Evolutionary conservation across 2,113 vertebrate genomes (phyloP), one percentile per base, ranked within the genome.

Genomic region (Odobenus rosmarus): DNA sequence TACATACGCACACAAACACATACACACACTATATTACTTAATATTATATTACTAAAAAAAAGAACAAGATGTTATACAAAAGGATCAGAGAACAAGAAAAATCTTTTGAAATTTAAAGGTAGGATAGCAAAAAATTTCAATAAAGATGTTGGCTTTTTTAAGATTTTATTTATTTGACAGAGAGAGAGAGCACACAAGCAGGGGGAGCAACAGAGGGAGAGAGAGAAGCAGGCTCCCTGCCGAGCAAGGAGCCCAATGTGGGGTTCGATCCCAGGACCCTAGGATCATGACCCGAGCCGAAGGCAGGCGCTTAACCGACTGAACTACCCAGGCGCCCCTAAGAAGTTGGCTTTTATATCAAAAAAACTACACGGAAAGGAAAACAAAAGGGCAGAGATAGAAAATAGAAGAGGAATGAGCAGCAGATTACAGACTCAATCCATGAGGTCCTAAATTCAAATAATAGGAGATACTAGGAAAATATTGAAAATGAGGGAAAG

Each of bases 11-110:
- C 61, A 84, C 59, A 84, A 1, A 33, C 39, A n/a, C 55, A 82
- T 39, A 42, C 5, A 19, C 69, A 49, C 67, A 8, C 33, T 51
- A 76, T 18, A 46, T 42, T 85, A 85, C 42, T 85, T 69, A n/a
- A n/a, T n/a, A n/a, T 16, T 36, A 28, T 71, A 87, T 55, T 53
- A 87, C 49, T 19, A 21, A 61, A 64, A 62, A 55, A 95, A 51
- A 55, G 18, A 57, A 88, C 18, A 59, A 31, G 21, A 19, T 82
- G 11, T 62, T 36, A 69, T 28, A 83, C 5, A 24, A 96, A 84
- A 69, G 24, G 11, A 62, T 67, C n/a, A 77, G 23, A 93, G 18
- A 89, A 88, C 42, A 76, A 91, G 84, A 59, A 83, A 92, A 96
- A 49, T 7, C 28, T 64, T 88, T 77, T 90, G 15, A 89, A 80